These are phyloP conservation scores for Acrobasis repandana DNA, from an alignment of 2,888 invertebrate genomes.

Conservation along the genomic window DNA sequence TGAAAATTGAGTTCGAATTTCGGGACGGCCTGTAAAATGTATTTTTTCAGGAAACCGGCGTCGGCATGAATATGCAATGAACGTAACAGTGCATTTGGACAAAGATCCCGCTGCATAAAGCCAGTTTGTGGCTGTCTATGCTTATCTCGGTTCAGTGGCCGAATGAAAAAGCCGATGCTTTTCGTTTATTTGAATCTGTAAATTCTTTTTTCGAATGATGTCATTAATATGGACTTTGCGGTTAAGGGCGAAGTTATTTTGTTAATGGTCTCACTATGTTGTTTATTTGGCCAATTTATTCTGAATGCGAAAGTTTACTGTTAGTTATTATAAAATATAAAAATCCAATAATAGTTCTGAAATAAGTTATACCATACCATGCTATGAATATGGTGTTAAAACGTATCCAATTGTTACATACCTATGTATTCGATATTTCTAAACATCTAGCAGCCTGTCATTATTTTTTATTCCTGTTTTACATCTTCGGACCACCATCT, in stretches of 20 bases:
- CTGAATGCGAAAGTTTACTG: too few relatives aligned
- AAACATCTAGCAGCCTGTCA: too few relatives aligned
- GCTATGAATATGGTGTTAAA: too few relatives aligned
- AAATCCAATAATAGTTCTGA: too few relatives aligned
- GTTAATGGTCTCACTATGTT: too few relatives aligned
- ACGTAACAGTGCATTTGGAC: constrained; percentile 43
- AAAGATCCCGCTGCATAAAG: constrained; percentile 40
- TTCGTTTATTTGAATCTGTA: constrained; percentile 19
- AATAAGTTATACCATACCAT: too few relatives aligned
- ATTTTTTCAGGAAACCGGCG: constrained; percentile 36
- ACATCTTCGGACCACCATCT: too few relatives aligned
- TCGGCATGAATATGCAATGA: constrained; percentile 57
- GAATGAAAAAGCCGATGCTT: constrained; percentile 21
- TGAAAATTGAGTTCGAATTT: not conserved
- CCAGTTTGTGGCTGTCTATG: constrained; percentile 29
- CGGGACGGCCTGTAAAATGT: constrained; percentile 2
- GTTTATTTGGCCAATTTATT: too few relatives aligned
- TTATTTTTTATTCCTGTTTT: too few relatives aligned
- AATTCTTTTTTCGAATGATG: constrained; percentile 6
- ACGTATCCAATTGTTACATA: too few relatives aligned
- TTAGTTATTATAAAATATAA: too few relatives aligned
- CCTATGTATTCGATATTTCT: too few relatives aligned
- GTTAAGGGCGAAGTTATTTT: not conserved
- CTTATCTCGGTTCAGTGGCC: constrained; percentile 34
- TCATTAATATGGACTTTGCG: not conserved